phyloP scores from a whole-genome alignment of 2,797 vertebrate species.

The Salarias fasciatus region DNA sequence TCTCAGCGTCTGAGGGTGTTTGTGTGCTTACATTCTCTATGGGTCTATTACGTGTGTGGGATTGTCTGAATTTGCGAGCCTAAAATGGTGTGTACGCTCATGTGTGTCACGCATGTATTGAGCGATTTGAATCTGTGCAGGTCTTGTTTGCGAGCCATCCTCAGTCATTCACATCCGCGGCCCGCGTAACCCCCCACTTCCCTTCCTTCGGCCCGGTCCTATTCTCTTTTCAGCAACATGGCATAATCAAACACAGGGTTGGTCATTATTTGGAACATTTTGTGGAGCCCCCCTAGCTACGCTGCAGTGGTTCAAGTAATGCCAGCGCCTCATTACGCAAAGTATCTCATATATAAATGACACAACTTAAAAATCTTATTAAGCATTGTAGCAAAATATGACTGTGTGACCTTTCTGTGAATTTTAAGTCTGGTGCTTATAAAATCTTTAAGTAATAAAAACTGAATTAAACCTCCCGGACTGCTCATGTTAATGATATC shows the following conservation, averaged over 20 bases:
- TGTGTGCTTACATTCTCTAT: conserved; percentile 49
- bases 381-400: conserved; percentile 59
- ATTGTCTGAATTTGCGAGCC: conserved; percentile 32
- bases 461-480: conserved; percentile 45
- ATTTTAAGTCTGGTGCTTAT: conserved; percentile 53
- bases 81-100: conserved; percentile 16
- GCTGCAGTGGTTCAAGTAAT: conserved; percentile 45
- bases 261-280: conserved; percentile 45
- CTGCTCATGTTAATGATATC: conserved; percentile 57
- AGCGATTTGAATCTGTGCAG: conserved; percentile 43
- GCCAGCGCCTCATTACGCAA: conserved; percentile 46
- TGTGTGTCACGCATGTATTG: conserved; percentile 9
- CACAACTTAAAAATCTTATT: conserved; percentile 46
- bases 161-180: conserved; percentile 31
- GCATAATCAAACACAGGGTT: conserved; percentile 42
- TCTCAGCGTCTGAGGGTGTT: conserved; percentile 50
- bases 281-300: conserved; percentile 27
- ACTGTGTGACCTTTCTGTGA: conserved; percentile 59
- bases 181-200: conserved; percentile 4
- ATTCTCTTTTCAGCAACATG: conserved; percentile 20
- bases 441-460: conserved; percentile 64
- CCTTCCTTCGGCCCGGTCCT: conserved; percentile 3
- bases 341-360: conserved; percentile 61
- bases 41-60: conserved; percentile 39
- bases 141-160: conserved; percentile 44